A percentile compares a stretch with the other conserved stretches of the same genome.
Evolutionary conservation across 2,888 invertebrate species (phyloP).

Genomic region (Eurytoma californica): DNA sequence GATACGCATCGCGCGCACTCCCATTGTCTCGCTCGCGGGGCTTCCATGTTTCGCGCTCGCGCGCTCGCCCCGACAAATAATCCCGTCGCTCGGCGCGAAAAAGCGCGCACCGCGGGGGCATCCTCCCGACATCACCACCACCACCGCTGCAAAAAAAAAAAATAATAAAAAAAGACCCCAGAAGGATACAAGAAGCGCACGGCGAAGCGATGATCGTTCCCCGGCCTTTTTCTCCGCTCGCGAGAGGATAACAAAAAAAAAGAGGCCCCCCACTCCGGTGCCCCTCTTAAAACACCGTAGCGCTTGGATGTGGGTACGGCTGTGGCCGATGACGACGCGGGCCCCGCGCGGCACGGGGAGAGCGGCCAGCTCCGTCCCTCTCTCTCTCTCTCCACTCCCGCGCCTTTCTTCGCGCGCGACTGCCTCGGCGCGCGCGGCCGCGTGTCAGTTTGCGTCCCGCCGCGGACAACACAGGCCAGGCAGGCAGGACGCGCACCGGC

Average conservation of each 20-base stretch:
- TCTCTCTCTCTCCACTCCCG: conserved; percentile 63
- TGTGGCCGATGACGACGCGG: not conserved
- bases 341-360: not conserved
- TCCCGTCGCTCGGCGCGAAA: too few species aligned
- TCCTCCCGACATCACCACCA: too few species aligned
- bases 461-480: conserved; percentile 58
- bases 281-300: not conserved
- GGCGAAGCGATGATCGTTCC: too few species aligned
- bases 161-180: too few species aligned
- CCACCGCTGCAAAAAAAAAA: too few species aligned
- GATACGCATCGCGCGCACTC: too few species aligned
- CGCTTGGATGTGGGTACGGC: not conserved
- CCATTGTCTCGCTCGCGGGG: too few species aligned
- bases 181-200: too few species aligned
- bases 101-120: too few species aligned
- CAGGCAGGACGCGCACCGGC: conserved; percentile 3
- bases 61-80: too few species aligned
- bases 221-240: too few species aligned
- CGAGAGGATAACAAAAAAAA: not conserved
- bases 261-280: not conserved
- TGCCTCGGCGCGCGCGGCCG: conserved; percentile 56
- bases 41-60: too few species aligned
- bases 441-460: conserved; percentile 70
- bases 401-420: conserved; percentile 71
- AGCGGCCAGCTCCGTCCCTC: not conserved